These are phyloP conservation scores for Macroramphosus scolopax DNA, from an alignment of 2,797 vertebrate species.

Conservation along the genomic window DNA sequence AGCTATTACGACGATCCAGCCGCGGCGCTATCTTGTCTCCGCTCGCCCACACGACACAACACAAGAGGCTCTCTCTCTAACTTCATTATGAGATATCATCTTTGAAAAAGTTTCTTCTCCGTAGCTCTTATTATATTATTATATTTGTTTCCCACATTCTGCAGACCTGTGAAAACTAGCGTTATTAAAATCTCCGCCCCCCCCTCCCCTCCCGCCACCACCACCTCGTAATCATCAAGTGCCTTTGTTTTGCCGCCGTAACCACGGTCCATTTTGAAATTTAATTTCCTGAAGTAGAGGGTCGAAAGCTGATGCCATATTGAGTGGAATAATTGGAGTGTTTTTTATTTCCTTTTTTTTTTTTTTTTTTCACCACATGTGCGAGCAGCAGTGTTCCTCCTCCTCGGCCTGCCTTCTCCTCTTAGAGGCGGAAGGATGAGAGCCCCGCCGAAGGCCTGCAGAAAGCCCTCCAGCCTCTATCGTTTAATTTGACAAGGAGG, in stretches of 20 bases:
- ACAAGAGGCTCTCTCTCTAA: not conserved
- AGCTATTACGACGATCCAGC: slow-evolving; percentile 17
- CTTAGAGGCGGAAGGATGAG: slow-evolving; percentile 55
- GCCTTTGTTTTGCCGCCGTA: slow-evolving; percentile 60
- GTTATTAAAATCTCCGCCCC: slow-evolving; percentile 69
- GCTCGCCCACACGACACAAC: too few relatives aligned
- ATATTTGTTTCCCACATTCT: slow-evolving; percentile 46
- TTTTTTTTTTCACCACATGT: slow-evolving; percentile 7
- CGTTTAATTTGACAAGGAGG: slow-evolving; percentile 72
- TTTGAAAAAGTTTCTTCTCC: slow-evolving; percentile 37
- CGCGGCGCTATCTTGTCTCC: slow-evolving; percentile 10
- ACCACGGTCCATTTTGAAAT: slow-evolving; percentile 66
- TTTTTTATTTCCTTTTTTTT: slow-evolving; percentile 18
- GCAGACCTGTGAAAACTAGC: slow-evolving; percentile 51
- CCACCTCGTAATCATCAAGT: slow-evolving; percentile 58
- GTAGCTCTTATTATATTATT: slow-evolving; percentile 47
- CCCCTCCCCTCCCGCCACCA: too few relatives aligned
- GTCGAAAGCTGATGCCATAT: slow-evolving; percentile 70
- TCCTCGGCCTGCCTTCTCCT: slow-evolving; percentile 54
- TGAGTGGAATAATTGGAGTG: slow-evolving; percentile 69
- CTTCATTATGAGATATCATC: slow-evolving; percentile 30
- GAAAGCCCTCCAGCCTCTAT: slow-evolving; percentile 66
- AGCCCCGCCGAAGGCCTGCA: slow-evolving; percentile 49
- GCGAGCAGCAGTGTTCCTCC: slow-evolving; percentile 48
- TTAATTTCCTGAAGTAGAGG: slow-evolving; percentile 69